phyloP scores from a whole-genome alignment of 2,797 vertebrate genomes.

The Cygnus olor region DNA sequence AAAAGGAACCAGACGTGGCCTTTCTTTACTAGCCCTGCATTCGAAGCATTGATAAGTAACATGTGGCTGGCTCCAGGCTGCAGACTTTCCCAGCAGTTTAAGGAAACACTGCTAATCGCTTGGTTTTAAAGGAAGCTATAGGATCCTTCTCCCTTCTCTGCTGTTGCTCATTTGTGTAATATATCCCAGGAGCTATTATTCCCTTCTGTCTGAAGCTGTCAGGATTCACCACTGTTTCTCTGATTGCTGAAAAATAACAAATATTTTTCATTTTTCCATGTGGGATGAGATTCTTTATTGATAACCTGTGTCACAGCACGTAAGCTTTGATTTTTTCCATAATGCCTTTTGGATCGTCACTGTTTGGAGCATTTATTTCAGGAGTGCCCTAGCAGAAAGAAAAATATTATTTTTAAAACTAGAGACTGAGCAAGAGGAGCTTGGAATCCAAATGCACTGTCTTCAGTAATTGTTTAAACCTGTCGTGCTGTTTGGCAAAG shows the following conservation, averaged over 20 bases:
- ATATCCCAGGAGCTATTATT: not conserved
- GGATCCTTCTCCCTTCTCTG: slow-evolving; percentile 4
- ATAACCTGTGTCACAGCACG: not conserved
- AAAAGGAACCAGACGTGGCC: slow-evolving; percentile 39
- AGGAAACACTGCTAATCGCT: slow-evolving; percentile 18
- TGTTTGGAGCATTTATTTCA: slow-evolving; percentile 11
- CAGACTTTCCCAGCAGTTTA: slow-evolving; percentile 49
- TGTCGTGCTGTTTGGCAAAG: not conserved
- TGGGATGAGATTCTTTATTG: slow-evolving; percentile 14
- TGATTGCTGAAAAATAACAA: slow-evolving; percentile 33
- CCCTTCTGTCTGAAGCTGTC: slow-evolving; percentile 20
- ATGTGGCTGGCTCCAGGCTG: slow-evolving; percentile 58
- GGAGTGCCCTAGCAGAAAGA: slow-evolving; percentile 36
- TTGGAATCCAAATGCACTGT: slow-evolving; percentile 23
- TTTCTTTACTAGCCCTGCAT: slow-evolving; percentile 44
- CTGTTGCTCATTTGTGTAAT: slow-evolving; percentile 10
- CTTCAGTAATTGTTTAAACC: slow-evolving; percentile 38
- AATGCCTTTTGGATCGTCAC: slow-evolving; percentile 20
- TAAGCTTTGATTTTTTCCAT: slow-evolving; percentile 26
- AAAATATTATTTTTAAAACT: slow-evolving; percentile 51
- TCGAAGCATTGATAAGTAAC: slow-evolving; percentile 70
- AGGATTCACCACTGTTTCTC: slow-evolving; percentile 31
- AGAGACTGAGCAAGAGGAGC: slow-evolving; percentile 2
- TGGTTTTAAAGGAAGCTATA: not conserved
- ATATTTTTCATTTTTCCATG: not conserved